Percentiles rank a stretch among this genome's conserved stretches.
These are phyloP conservation scores for Anthopleura sola DNA, from an alignment of 64 coral and sea anemone species.

Conservation along the genomic window DNA sequence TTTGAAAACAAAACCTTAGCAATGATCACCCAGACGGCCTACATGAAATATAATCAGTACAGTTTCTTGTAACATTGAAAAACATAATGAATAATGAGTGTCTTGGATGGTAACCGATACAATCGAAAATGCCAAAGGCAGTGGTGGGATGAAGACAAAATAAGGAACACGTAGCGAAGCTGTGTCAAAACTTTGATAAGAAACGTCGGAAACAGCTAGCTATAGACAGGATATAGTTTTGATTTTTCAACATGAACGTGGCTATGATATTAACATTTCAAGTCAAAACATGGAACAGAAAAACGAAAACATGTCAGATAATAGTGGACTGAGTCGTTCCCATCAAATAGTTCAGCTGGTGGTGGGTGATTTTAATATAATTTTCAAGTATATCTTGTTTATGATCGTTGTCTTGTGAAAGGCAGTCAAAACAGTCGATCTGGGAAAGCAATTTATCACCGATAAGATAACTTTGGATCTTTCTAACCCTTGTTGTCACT, in stretches of 20 bases:
- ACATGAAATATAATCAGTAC: background rate
- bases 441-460: slow-evolving; percentile 13
- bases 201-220: slow-evolving; percentile 19
- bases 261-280: slow-evolving; percentile 7
- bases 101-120: slow-evolving; percentile 4
- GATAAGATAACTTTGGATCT: background rate
- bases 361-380: background rate
- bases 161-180: background rate
- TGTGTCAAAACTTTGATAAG: slow-evolving; percentile 22
- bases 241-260: background rate
- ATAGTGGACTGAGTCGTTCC: background rate
- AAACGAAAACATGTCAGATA: background rate
- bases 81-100: background rate
- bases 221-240: slow-evolving; percentile 18
- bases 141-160: background rate
- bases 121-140: background rate
- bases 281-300: slow-evolving; percentile 12
- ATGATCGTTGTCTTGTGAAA: background rate
- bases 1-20: background rate
- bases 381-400: slow-evolving; percentile 2
- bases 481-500: slow-evolving; percentile 8
- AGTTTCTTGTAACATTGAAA: background rate
- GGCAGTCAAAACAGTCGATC: slow-evolving; percentile 5
- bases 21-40: background rate
- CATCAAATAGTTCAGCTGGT: background rate